Base-by-base conservation (phyloP, 2,113 vertebrate species). In the Cryptomyrus ogoouensis region DNA sequence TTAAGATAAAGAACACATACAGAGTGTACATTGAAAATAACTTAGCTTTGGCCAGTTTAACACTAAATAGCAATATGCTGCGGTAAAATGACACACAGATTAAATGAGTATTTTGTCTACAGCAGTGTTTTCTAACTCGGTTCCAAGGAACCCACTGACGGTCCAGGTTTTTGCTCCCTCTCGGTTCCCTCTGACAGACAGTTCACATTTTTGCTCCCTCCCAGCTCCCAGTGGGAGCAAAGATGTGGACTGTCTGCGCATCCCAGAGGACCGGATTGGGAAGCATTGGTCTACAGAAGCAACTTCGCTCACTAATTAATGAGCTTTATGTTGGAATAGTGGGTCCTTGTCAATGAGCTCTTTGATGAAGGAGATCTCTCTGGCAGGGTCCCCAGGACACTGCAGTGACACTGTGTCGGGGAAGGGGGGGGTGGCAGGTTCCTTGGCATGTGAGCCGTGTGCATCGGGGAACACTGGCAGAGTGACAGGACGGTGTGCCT, bases 261-360 rank as follows among this genome's bases (percentile, higher is more conserved):
- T 58, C 56, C 24, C 24, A 0, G 8, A 62, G 24, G 56, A 9
- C 21, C 2, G 2, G 7, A 62, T 62, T 62, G 5, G 21, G 56
- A 62, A n/a, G 2, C 56, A 62, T 7, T 58, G 56, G 21, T 58
- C 6, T 24, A 58, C 56, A 10, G n/a, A 56, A 83, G 12, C 74
- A 15, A 31, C 3, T 50, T 53, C 12, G 12, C 31, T 56, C 24
- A 44, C 56, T 84, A 53, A 27, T 53, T 56, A 53, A 47, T 84
- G 50, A 17, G 77, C 74, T 56, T 52, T 58, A 27, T 66, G 89
- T 24, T 95, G 92, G 87, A 96, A 96, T 52, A 89, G 2, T 2
- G 94, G 93, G 19, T 96, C 96, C 58, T 95, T 91, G 0, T 24
- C 15, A 53, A 96, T 93, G 52, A 95, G 1, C 62, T 92, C 5